Evolutionary conservation across 2,888 invertebrate genomes (phyloP).

Genomic region (Synergus laeviventris): DNA sequence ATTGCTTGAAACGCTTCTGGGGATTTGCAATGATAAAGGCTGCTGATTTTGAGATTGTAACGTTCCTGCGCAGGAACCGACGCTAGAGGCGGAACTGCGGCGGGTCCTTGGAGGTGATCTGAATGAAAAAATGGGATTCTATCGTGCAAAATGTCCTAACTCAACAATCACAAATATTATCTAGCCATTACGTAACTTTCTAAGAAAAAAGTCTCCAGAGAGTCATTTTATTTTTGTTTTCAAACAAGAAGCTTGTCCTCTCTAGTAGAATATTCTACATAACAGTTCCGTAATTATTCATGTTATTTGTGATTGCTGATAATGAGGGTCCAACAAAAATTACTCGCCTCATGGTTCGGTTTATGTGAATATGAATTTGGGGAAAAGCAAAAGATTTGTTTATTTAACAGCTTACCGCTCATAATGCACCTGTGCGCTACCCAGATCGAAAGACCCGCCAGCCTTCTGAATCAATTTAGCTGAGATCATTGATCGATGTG

Average conservation of each 20-base stretch:
- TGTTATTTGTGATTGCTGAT: neutral
- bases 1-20: constrained; percentile 74
- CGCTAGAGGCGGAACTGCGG: constrained; percentile 77
- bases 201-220: neutral
- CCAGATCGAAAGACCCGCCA: constrained; percentile 82
- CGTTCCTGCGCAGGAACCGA: constrained; percentile 74
- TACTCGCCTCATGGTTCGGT: neutral
- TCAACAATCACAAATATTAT: constrained; percentile 24
- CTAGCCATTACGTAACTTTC: neutral
- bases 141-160: constrained; percentile 36
- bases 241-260: too few species aligned
- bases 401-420: constrained; percentile 81
- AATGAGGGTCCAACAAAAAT: neutral
- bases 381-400: neutral
- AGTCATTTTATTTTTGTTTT: neutral
- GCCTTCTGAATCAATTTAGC: constrained; percentile 85
- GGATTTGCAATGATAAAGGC: constrained; percentile 68
- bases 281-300: neutral
- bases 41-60: constrained; percentile 62
- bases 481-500: constrained; percentile 88
- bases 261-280: neutral
- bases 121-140: constrained; percentile 51
- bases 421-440: constrained; percentile 92
- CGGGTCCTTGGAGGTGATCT: constrained; percentile 78
- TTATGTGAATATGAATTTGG: neutral